Evolutionary conservation across 2,113 vertebrate genomes (phyloP).

Genomic region (Anarhynchus alexandrinus): DNA sequence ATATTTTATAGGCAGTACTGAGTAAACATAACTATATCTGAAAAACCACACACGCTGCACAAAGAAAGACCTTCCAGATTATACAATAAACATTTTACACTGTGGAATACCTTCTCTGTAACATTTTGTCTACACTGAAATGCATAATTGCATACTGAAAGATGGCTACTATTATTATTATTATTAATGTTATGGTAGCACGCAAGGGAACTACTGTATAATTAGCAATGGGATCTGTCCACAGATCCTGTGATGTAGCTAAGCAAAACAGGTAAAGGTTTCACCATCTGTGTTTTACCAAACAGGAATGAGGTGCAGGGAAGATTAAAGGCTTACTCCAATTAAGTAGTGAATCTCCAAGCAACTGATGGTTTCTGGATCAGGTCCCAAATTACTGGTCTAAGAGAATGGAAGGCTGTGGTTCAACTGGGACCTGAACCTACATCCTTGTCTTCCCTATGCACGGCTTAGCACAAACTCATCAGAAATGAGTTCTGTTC

Average conservation of each 20-base stretch:
- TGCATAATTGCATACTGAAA: neutral
- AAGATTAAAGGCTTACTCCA: neutral
- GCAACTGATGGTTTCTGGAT: neutral
- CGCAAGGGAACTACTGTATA: neutral
- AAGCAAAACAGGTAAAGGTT: neutral
- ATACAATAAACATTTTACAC: neutral
- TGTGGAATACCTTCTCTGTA: neutral
- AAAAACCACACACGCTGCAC: neutral
- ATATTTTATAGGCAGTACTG: neutral
- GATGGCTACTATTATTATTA: neutral
- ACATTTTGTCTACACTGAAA: neutral
- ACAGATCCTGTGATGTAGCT: neutral
- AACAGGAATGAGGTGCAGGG: neutral
- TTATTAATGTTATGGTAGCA: neutral
- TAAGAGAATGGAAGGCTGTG: neutral
- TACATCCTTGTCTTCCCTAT: neutral
- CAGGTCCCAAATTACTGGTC: neutral
- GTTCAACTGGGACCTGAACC: neutral
- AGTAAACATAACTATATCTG: conserved; percentile 9
- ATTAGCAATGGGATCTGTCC: neutral
- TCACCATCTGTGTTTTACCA: neutral
- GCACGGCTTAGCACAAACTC: neutral
- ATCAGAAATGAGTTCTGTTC: neutral
- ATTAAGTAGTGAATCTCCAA: neutral
- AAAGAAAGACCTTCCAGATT: neutral